Percentiles rank a stretch among this genome's conserved stretches.
Conservation (phyloP, 2,113 vertebrate species). For the Campylomormyrus numenius region DNA sequence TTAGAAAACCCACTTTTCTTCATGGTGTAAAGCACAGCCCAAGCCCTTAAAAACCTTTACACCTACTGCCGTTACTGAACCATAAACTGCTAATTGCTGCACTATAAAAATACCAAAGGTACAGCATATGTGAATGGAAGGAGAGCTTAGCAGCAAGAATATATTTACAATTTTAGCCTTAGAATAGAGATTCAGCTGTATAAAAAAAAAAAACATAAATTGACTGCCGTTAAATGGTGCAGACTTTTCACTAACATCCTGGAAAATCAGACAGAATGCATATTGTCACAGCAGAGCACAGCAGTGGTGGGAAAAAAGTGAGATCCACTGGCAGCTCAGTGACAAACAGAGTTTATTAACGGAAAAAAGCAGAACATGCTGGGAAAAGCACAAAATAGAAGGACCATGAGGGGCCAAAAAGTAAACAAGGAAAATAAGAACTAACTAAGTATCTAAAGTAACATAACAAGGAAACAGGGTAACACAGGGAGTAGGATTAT, state of each 20-base stretch:
- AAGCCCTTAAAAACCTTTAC: conserved; percentile 30
- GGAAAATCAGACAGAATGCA: background rate
- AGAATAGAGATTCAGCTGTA: conserved; percentile 2
- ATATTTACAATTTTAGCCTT: background rate
- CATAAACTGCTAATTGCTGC: conserved; percentile 39
- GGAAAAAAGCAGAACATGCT: too few relatives aligned
- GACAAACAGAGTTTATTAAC: too few relatives aligned
- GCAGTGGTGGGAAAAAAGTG: too few relatives aligned
- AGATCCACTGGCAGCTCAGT: too few relatives aligned
- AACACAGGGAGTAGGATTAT: too few relatives aligned
- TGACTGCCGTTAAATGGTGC: background rate
- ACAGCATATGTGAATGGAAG: conserved; percentile 21
- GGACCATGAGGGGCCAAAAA: too few relatives aligned
- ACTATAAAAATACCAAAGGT: conserved; percentile 33
- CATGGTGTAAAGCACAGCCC: conserved; percentile 30
- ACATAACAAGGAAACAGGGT: too few relatives aligned
- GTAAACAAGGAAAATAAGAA: too few relatives aligned
- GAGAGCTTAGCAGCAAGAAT: background rate
- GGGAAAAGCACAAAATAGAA: too few relatives aligned
- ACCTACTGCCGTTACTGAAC: conserved; percentile 33
- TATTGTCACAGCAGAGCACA: too few relatives aligned
- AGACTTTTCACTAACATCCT: background rate
- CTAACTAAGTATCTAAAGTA: too few relatives aligned
- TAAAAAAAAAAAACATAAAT: background rate
- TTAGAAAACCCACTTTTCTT: conserved; percentile 23